Conservation (phyloP, 2,888 invertebrate species). For the Eudasyphora cyanicolor region DNA sequence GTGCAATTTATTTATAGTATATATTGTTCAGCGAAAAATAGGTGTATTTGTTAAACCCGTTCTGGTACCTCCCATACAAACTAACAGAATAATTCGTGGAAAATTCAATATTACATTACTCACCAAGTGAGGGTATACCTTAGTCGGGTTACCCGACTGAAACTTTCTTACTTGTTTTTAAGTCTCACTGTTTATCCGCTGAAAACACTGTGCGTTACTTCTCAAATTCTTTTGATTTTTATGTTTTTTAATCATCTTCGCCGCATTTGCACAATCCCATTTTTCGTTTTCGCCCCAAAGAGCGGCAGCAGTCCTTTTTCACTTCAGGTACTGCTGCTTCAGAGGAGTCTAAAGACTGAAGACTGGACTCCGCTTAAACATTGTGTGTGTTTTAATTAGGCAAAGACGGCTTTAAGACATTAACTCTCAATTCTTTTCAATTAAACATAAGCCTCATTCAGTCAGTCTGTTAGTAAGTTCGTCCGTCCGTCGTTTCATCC, state of each 20-base stretch:
- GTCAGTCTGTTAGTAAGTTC: neutral
- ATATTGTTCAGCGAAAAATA: too few species aligned
- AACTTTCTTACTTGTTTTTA: too few species aligned
- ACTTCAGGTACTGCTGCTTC: neutral
- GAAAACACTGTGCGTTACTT: neutral
- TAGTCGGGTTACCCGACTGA: too few species aligned
- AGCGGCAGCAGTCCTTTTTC: neutral
- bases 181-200: too few species aligned
- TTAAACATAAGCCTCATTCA: conserved; percentile 51
- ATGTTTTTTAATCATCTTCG: conserved; percentile 15
- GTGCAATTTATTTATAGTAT: too few species aligned
- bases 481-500: too few species aligned
- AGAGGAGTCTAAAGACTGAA: too few species aligned
- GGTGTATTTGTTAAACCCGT: too few species aligned
- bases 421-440: conserved; percentile 65
- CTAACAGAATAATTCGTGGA: too few species aligned
- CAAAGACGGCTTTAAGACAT: conserved; percentile 59
- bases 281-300: neutral
- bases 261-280: conserved; percentile 15
- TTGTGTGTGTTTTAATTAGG: conserved; percentile 62
- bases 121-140: too few species aligned
- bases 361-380: neutral
- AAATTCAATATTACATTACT: too few species aligned
- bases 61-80: too few species aligned
- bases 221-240: conserved; percentile 18